Conservation (phyloP, 2,113 vertebrate species). For the Corynorhinus townsendii region DNA sequence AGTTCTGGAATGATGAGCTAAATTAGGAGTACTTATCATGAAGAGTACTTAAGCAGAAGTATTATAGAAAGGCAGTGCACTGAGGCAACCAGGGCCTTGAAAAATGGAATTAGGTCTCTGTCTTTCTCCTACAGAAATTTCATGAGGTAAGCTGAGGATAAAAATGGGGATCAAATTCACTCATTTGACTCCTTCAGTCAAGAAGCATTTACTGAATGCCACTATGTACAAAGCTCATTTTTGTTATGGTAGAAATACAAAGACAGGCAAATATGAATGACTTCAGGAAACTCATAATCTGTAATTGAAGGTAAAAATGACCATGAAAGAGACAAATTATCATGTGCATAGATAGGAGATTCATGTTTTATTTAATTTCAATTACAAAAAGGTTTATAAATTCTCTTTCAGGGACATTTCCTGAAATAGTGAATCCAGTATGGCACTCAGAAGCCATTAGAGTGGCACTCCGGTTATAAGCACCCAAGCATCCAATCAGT, state of each 20-base stretch:
- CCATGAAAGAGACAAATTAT: not conserved
- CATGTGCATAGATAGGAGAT: not conserved
- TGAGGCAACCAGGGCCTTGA: not conserved
- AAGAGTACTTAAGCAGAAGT: not conserved
- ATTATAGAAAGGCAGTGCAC: not conserved
- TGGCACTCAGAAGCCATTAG: not conserved
- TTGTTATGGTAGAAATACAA: not conserved
- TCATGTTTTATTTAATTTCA: slow-evolving; percentile 10
- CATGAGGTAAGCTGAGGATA: not conserved
- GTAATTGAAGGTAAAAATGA: not conserved
- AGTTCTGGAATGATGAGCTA: not conserved
- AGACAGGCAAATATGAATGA: not conserved
- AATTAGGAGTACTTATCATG: not conserved
- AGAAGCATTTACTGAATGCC: not conserved
- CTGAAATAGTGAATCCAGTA: not conserved
- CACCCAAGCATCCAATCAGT: not conserved
- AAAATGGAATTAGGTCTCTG: not conserved
- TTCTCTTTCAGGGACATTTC: not conserved
- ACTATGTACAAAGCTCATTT: not conserved
- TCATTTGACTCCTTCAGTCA: not conserved
- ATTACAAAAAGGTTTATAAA: not conserved
- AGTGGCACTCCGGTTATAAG: not conserved
- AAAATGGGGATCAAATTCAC: not conserved
- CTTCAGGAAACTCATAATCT: not conserved
- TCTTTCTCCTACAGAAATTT: not conserved